phyloP scores from a whole-genome alignment of 1,140 invertebrate species.

The Apolygus lucorum region DNA sequence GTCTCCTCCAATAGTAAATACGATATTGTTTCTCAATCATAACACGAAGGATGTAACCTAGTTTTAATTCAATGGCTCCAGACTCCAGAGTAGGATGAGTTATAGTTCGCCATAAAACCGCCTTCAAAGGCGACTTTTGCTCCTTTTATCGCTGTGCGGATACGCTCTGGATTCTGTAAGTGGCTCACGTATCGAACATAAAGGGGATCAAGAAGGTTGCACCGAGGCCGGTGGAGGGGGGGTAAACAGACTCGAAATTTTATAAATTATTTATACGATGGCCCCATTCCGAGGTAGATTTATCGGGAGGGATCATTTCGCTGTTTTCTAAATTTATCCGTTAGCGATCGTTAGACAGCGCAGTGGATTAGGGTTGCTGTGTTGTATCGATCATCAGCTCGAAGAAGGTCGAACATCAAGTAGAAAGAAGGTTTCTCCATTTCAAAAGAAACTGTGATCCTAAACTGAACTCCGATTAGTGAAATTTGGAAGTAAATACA shows the following conservation, averaged over 20 bases:
- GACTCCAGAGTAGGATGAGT: background rate
- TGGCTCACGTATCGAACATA: background rate
- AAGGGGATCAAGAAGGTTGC: background rate
- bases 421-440: too few species aligned
- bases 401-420: too few species aligned
- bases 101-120: background rate
- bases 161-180: background rate
- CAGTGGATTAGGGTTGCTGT: too few species aligned
- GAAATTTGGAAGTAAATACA: too few species aligned
- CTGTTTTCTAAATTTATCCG: too few species aligned
- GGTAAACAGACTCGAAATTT: background rate
- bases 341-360: too few species aligned
- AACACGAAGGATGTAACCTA: background rate
- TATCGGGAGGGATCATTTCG: too few species aligned
- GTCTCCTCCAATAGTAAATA: too few species aligned
- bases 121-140: background rate
- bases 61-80: background rate
- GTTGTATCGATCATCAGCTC: too few species aligned
- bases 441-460: too few species aligned
- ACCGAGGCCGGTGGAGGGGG: background rate
- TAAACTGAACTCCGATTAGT: too few species aligned
- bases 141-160: background rate
- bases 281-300: background rate
- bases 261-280: background rate
- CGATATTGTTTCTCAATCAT: too few species aligned